Conservation (phyloP, 2,113 vertebrate genomes). For the Catagonus wagneri region DNA sequence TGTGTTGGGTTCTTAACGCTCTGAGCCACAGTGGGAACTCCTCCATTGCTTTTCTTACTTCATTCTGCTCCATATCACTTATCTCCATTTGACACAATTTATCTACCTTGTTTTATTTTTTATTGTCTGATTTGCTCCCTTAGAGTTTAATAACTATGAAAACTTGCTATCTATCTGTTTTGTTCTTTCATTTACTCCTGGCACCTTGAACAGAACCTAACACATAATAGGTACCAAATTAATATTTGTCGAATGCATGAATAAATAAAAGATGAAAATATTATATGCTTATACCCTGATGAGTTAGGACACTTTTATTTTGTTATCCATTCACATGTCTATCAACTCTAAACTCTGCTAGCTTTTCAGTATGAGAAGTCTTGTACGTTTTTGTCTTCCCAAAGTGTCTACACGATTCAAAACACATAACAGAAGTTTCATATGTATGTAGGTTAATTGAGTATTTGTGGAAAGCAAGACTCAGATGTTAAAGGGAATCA, state of each 20-base stretch:
- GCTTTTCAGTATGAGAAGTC: neutral
- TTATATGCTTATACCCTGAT: neutral
- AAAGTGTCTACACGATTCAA: neutral
- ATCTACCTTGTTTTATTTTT: neutral
- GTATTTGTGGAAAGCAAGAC: neutral
- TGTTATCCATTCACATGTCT: neutral
- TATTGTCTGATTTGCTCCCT: neutral
- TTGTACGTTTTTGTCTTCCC: neutral
- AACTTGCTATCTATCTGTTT: neutral
- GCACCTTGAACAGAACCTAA: neutral
- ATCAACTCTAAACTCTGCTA: neutral
- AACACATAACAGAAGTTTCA: neutral
- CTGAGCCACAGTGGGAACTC: too few relatives aligned
- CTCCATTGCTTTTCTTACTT: neutral
- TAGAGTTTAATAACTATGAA: neutral
- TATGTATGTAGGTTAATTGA: neutral
- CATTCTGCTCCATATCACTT: neutral
- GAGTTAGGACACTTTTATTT: neutral
- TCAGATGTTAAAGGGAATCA: neutral
- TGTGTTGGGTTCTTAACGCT: too few relatives aligned
- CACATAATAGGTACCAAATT: neutral
- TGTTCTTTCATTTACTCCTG: neutral
- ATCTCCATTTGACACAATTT: neutral
- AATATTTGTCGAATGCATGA: neutral
- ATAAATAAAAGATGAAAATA: neutral